Base-by-base conservation (phyloP, 2,113 vertebrate genomes). In the Chaenogobius annularis region DNA sequence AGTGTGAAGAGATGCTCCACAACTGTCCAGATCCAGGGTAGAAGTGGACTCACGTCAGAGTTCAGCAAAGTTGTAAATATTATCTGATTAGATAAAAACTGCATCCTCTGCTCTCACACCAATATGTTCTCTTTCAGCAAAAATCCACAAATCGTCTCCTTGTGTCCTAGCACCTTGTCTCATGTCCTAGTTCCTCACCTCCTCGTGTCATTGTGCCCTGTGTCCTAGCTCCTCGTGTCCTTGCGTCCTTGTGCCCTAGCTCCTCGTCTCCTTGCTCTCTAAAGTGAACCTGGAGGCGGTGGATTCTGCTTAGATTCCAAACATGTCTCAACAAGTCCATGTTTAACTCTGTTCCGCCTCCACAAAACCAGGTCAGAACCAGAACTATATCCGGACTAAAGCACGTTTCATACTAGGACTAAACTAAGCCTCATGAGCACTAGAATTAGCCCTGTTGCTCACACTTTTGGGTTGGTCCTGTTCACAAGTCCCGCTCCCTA, bases 251-350 rank as follows among this genome's bases (percentile, higher is more conserved):
- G 44, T 52, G 15, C 17, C 31, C 10, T 19, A 15, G 10, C 31
- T 62, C 59, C 31, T 63, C 17, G 31, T 63, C 8, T 11, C 61
- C 35, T 37, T 40, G 15, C 1, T 40, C 35, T 63, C 0, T 63
- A 63, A 63, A 37, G 35, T 40, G 35, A 63, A 40, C 31, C 61
- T 63, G 61, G 14, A 63, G 61, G 61, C 61, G 61, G 35, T 11
- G 61, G 61, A 63, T 63, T 31, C 35, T 31, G 19, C 35, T 63
- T 35, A 63, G 61, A 63, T 63, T 63, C 61, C 61, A 63, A n/a
- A 40, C 61, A n/a, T 11, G 61, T 63, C 61, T 11, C 6, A 8
- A 43, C 61, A 19, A 3, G 61, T 40, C 3, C 35, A 19, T 1
- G 0, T 40, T 20, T 43, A 11, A 23, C 6, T 11, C 5, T 26